A percentile compares a stretch with the other conserved stretches of the same genome.
phyloP scores from a whole-genome alignment of 2,888 invertebrate genomes.

The Megastigmus dorsalis region DNA sequence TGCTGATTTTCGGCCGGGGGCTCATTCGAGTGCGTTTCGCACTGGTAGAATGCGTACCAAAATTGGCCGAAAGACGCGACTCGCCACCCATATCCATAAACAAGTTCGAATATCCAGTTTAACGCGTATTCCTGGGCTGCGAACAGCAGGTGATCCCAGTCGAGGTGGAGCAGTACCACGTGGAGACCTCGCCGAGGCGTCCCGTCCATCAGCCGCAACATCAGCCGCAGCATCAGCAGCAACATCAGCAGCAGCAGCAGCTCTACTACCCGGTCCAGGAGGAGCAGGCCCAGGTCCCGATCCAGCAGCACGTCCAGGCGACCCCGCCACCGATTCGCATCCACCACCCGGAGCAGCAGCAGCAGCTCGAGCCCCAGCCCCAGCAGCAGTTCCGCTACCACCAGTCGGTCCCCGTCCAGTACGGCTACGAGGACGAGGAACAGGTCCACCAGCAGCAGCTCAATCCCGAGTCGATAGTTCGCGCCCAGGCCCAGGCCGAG shows the following conservation, averaged over 20 bases:
- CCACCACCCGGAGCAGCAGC: no score
- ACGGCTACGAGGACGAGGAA: slow-evolving; percentile 58
- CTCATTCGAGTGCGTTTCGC: no score
- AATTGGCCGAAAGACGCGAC: no score
- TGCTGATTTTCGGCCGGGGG: no score
- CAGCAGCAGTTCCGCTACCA: slow-evolving; percentile 57
- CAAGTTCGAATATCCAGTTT: no score
- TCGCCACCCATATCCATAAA: no score
- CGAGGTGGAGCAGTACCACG: slow-evolving; percentile 54
- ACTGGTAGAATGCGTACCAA: no score
- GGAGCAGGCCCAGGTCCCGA: neutral
- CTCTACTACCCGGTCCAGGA: neutral
- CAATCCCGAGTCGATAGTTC: slow-evolving; percentile 57
- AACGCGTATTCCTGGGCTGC: no score
- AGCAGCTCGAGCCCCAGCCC: slow-evolving; percentile 23
- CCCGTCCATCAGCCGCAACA: slow-evolving; percentile 16
- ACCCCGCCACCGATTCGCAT: neutral
- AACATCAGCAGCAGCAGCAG: slow-evolving; percentile 10
- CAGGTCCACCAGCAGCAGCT: slow-evolving; percentile 48
- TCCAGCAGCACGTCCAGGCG: no score
- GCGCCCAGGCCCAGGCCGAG: slow-evolving; percentile 69
- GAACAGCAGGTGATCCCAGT: slow-evolving; percentile 47
- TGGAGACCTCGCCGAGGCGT: slow-evolving; percentile 47
- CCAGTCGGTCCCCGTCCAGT: slow-evolving; percentile 57
- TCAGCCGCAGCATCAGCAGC: slow-evolving; percentile 5